Conservation (phyloP, 2,113 vertebrate species). For the Stigmatopora argus region DNA sequence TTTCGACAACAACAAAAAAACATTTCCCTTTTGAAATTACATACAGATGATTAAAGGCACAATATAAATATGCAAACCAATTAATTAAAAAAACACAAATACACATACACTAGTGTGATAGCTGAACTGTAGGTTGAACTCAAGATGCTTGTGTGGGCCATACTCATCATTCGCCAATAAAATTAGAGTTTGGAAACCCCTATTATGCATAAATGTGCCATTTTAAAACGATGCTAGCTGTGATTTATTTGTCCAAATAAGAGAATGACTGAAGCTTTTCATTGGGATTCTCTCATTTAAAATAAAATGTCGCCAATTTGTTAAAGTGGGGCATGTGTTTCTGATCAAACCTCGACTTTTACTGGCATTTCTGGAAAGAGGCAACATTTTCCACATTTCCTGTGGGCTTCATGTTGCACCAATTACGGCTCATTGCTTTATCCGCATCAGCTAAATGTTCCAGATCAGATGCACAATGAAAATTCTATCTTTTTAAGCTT, state of each 20-base stretch:
- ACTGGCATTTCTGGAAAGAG: slow-evolving; percentile 34
- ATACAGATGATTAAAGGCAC: slow-evolving; percentile 66
- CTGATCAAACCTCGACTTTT: slow-evolving; percentile 25
- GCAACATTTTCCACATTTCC: slow-evolving; percentile 44
- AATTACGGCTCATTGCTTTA: slow-evolving; percentile 29
- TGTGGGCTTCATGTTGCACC: slow-evolving; percentile 31
- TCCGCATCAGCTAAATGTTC: slow-evolving; percentile 10
- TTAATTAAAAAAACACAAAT: slow-evolving; percentile 36
- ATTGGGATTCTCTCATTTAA: not conserved
- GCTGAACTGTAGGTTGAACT: no score
- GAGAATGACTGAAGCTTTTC: not conserved
- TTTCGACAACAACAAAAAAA: slow-evolving; percentile 37
- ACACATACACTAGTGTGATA: no score
- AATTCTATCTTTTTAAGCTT: not conserved
- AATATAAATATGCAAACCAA: slow-evolving; percentile 67
- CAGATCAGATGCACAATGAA: slow-evolving; percentile 2
- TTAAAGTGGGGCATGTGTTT: slow-evolving; percentile 41
- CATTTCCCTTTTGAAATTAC: slow-evolving; percentile 59
- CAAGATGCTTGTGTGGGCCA: no score
- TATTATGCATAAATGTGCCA: not conserved
- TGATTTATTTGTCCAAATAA: not conserved
- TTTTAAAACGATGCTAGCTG: not conserved
- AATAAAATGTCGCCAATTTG: slow-evolving; percentile 6
- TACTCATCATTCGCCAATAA: no score
- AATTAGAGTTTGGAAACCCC: no score